A percentile compares a stretch with the other conserved stretches of the same genome.
Evolutionary conservation across 2,113 vertebrate genomes (phyloP).

Genomic region (Manacus vitellinus): DNA sequence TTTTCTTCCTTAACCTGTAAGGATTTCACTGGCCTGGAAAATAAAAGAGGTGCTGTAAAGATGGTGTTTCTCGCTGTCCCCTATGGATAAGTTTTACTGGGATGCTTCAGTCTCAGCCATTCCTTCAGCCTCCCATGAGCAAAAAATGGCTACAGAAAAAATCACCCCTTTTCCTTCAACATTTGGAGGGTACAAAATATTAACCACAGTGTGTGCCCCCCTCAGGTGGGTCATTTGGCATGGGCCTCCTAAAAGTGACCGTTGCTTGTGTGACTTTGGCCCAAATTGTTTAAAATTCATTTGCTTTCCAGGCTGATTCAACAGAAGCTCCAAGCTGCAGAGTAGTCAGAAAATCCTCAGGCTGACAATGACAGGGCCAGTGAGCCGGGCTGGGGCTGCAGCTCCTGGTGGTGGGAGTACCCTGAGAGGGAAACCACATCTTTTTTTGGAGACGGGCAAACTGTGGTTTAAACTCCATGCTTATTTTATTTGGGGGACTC

Average conservation of each 20-base stretch:
- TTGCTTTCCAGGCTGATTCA: not conserved
- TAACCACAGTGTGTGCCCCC: rapidly evolving
- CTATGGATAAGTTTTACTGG: rapidly evolving
- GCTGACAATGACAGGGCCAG: not conserved
- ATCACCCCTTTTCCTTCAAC: not conserved
- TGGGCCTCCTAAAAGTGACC: not conserved
- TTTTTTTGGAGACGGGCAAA: not conserved
- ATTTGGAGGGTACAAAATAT: not conserved
- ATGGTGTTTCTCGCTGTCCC: not conserved
- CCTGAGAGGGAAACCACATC: not conserved
- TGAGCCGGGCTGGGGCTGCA: rapidly evolving
- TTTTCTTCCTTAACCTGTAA: not conserved
- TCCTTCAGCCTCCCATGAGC: rapidly evolving
- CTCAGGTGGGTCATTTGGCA: not conserved
- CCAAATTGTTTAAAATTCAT: not conserved
- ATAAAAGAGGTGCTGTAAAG: not conserved
- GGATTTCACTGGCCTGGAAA: not conserved
- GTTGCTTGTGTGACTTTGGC: not conserved
- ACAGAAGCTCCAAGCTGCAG: not conserved
- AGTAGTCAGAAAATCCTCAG: not conserved
- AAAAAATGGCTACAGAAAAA: not conserved
- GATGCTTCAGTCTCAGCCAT: not conserved
- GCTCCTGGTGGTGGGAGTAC: not conserved
- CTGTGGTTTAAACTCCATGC: too few species aligned
- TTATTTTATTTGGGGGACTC: not conserved